Evolutionary conservation across 2,797 vertebrate genomes (phyloP).

Genomic region (Hydrophis major): DNA sequence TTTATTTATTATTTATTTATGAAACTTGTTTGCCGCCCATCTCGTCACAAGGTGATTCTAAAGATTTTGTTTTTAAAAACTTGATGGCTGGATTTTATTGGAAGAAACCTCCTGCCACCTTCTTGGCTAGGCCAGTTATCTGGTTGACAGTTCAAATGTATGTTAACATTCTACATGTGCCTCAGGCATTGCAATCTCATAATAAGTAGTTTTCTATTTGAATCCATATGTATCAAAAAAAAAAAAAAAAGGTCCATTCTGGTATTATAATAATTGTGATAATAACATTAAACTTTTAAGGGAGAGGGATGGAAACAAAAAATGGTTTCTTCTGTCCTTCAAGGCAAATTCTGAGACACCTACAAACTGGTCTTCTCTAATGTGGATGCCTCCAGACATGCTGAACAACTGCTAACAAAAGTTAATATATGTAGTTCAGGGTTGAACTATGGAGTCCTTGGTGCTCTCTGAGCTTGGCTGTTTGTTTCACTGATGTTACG

Average conservation of each 20-base stretch:
- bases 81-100: background rate
- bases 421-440: no score
- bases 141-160: background rate
- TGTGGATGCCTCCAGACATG: background rate
- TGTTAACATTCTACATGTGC: background rate
- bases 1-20: background rate
- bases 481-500: no score
- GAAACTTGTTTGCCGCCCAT: background rate
- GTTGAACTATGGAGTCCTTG: no score
- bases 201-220: background rate
- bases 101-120: background rate
- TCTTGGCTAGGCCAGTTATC: background rate
- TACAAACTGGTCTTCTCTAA: background rate
- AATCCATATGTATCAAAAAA: background rate
- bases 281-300: accelerated
- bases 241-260: no score
- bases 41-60: background rate
- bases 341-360: conserved; percentile 21
- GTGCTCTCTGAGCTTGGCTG: no score
- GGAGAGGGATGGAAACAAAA: background rate
- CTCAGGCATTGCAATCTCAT: background rate
- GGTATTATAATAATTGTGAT: background rate
- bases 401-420: background rate
- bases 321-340: background rate
- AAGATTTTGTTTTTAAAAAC: background rate